phyloP scores from a whole-genome alignment of 2,113 vertebrate genomes.

The Tyto alba region DNA sequence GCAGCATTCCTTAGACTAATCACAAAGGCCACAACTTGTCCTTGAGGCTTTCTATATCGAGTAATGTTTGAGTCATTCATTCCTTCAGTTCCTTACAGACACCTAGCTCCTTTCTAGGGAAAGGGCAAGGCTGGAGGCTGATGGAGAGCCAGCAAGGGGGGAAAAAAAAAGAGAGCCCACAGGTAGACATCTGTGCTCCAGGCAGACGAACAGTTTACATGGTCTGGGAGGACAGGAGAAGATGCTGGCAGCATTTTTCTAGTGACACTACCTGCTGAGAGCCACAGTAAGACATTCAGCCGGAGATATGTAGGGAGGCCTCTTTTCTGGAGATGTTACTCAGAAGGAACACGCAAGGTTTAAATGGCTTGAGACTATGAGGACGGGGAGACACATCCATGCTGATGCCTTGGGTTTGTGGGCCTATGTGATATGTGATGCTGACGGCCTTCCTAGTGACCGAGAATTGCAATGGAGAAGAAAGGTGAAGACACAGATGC shows the following conservation, averaged over 20 bases:
- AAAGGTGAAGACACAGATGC: neutral
- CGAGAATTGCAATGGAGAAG: neutral
- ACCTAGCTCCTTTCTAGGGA: neutral
- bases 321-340: neutral
- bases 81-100: no score
- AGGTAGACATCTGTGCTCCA: neutral
- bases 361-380: neutral
- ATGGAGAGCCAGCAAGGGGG: neutral
- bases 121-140: neutral
- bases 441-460: neutral
- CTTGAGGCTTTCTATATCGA: no score
- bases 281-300: neutral
- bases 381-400: neutral
- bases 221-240: neutral
- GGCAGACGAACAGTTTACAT: neutral
- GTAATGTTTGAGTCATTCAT: no score
- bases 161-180: neutral
- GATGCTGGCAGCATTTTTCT: neutral
- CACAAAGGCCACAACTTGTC: no score
- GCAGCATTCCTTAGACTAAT: no score
- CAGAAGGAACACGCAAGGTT: neutral
- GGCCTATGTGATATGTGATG: neutral
- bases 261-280: neutral
- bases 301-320: neutral
- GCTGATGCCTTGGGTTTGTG: neutral